These are phyloP conservation scores for Cantharis lateralis DNA, from an alignment of 2,888 invertebrate species.

Conservation along the genomic window DNA sequence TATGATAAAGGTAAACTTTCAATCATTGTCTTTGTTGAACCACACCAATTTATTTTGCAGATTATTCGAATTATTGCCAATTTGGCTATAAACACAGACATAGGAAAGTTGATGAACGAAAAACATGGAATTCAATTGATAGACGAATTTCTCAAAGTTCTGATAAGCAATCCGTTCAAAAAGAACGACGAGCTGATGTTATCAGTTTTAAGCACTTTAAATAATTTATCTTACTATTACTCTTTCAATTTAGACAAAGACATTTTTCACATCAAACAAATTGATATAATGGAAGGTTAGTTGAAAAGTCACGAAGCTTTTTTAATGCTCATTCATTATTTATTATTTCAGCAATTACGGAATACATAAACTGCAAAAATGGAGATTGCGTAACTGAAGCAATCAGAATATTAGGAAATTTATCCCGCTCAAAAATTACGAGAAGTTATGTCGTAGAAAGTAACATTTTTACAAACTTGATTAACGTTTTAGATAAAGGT, in stretches of 20 bases:
- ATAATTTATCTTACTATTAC: conserved; percentile 82
- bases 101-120: conserved; percentile 69
- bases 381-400: conserved; percentile 69
- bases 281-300: conserved; percentile 58
- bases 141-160: conserved; percentile 55
- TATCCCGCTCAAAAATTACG: conserved; percentile 72
- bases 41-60: conserved; percentile 47
- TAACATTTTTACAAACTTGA: conserved; percentile 65
- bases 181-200: conserved; percentile 75
- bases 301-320: not conserved
- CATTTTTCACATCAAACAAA: conserved; percentile 57
- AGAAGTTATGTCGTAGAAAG: conserved; percentile 69
- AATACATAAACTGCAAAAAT: conserved; percentile 54
- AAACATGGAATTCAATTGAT: conserved; percentile 51
- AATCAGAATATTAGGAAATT: conserved; percentile 80
- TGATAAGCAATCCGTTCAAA: conserved; percentile 57
- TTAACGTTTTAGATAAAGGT: conserved; percentile 65
- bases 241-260: conserved; percentile 55
- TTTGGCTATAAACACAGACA: conserved; percentile 76
- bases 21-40: not conserved
- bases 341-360: conserved; percentile 53
- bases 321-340: not conserved
- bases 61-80: conserved; percentile 85
- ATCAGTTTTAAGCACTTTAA: conserved; percentile 79
- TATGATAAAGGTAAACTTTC: conserved; percentile 64